phyloP scores from a whole-genome alignment of 1,140 invertebrate species.

The Phthorimaea operculella region DNA sequence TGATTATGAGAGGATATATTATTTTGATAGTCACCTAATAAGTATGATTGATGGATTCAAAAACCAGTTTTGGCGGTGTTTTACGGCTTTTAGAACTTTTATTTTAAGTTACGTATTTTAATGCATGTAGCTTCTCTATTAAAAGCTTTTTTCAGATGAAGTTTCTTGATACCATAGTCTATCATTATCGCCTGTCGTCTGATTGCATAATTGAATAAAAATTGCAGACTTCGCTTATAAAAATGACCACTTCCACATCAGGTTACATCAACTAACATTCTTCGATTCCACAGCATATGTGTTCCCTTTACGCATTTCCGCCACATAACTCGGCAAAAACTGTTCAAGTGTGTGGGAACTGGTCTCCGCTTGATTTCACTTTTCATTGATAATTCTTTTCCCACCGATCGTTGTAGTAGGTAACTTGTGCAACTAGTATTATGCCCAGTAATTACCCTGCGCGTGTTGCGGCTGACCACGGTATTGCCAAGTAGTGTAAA shows the following conservation, averaged over 20 bases:
- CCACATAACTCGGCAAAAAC: background rate
- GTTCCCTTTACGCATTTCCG: background rate
- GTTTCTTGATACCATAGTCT: too few relatives aligned
- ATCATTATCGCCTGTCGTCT: too few relatives aligned
- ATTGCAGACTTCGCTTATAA: too few relatives aligned
- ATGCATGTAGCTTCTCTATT: background rate
- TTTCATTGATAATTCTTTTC: conserved; percentile 6
- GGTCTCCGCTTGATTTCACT: background rate
- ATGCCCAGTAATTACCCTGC: background rate
- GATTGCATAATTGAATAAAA: too few relatives aligned
- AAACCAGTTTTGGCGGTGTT: background rate
- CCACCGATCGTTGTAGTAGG: conserved; percentile 2
- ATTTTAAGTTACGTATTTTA: background rate
- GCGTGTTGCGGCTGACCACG: background rate
- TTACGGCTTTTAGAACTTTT: background rate
- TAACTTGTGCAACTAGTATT: conserved; percentile 5
- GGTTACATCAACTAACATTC: too few relatives aligned
- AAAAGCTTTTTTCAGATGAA: too few relatives aligned
- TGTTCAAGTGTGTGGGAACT: background rate
- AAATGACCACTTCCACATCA: too few relatives aligned
- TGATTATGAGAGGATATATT: background rate
- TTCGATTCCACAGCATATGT: background rate
- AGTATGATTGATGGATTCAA: background rate
- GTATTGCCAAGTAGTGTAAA: background rate
- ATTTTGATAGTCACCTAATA: background rate